Base-by-base conservation (phyloP, 2,113 vertebrate genomes). In the Oriolus oriolus region DNA sequence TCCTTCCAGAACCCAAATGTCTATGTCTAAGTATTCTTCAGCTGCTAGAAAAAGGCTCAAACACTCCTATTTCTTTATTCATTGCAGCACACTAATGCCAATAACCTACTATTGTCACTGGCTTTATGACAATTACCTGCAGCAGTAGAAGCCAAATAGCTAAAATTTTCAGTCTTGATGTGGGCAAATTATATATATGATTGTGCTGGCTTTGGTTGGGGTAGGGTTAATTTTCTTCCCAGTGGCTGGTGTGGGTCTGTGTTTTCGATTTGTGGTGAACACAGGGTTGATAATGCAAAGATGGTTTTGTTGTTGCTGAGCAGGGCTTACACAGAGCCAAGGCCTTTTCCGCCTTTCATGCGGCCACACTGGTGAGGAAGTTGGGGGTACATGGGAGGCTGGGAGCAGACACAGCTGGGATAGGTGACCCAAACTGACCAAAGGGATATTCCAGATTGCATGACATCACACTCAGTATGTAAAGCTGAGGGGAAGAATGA, bases 351-450 rank as follows among this genome's bases (percentile, higher is more conserved):
- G 45, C 9, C 26, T 39, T 53, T 45, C 27, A 10, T 45, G 3
- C 2, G 8, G 33, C 27, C 44, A 27, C 0, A 0, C 22, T 69
- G 23, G 12, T 33, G 45, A 53, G 54, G 39, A 20, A n/a, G 9
- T 6, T 52, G 54, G 45, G 52, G 11, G 4, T 52, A 2, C 7
- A 7, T 16, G 27, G 11, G 22, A 77, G 18, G 16, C 1, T 60
- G 45, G 37, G 31, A 50, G 31, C 37, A 19, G 45, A 24, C 37
- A 35, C 3, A 5, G 10, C 31, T 6, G 9, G 31, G 27, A 45
- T 10, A 69, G 27, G 22, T 37, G 54, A 61, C 15, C 10, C 39
- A 14, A 28, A n/a, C 3, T 61, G 45, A n/a, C 18, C 54, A 69
- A 7, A 39, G 33, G 21, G 15, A 33, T 37, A 10, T 44, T 60